Evolutionary conservation across 1,140 invertebrate genomes (phyloP).

Genomic region (Brachionus manjavacas): DNA sequence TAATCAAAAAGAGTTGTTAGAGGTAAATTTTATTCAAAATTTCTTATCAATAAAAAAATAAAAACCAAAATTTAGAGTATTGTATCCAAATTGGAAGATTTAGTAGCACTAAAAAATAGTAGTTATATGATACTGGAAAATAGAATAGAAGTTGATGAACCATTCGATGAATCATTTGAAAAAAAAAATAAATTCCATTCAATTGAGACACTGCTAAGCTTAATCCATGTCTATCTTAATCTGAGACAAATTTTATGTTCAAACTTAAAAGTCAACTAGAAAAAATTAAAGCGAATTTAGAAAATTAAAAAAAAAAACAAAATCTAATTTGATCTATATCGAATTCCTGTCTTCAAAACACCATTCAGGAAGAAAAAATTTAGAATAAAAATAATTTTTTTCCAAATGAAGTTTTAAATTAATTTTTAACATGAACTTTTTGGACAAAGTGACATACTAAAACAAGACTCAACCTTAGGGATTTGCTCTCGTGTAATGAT

Average conservation of each 20-base stretch:
- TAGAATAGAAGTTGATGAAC: neutral
- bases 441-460: neutral
- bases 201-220: neutral
- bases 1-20: neutral
- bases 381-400: neutral
- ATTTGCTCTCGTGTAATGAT: conserved; percentile 7
- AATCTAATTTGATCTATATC: neutral
- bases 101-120: neutral
- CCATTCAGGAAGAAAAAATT: neutral
- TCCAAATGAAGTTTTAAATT: neutral
- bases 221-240: conserved; percentile 18
- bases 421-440: neutral
- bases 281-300: neutral
- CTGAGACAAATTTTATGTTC: conserved; percentile 6
- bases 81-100: neutral
- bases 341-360: neutral
- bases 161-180: neutral
- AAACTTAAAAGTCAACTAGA: neutral
- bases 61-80: neutral
- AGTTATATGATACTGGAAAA: neutral
- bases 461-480: neutral
- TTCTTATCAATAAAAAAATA: neutral
- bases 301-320: neutral
- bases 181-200: neutral
- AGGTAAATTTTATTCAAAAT: conserved; percentile 11